These are phyloP conservation scores for Darevskia mixta DNA, from an alignment of 2,797 vertebrate species.

Conservation along the genomic window DNA sequence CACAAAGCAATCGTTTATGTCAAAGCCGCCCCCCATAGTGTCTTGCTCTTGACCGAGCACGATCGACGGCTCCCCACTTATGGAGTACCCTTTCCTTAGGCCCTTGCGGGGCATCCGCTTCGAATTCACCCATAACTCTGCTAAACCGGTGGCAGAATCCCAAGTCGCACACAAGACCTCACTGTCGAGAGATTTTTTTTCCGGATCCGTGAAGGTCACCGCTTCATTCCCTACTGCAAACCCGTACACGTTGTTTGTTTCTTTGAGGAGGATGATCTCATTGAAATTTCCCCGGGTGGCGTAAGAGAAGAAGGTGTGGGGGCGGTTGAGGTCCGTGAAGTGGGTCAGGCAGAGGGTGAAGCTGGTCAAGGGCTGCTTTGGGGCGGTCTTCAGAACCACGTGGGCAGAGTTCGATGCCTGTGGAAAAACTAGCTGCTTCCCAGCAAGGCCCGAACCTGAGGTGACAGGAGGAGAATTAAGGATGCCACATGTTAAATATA, in stretches of 20 bases:
- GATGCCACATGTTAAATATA: no score
- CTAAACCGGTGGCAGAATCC: slow-evolving; percentile 61
- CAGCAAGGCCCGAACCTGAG: no score
- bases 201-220: neutral
- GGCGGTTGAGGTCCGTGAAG: slow-evolving; percentile 69
- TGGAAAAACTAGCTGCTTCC: slow-evolving; percentile 66
- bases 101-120: no score
- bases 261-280: slow-evolving; percentile 69
- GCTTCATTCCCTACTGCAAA: neutral
- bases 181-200: slow-evolving; percentile 29
- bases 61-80: no score
- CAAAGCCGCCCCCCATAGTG: no score
- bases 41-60: no score
- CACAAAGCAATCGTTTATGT: no score
- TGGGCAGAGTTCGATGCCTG: slow-evolving; percentile 53
- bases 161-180: slow-evolving; percentile 72
- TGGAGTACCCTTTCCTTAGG: no score
- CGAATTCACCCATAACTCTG: no score
- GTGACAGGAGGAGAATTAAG: no score
- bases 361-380: slow-evolving; percentile 44
- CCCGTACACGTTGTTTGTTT: neutral
- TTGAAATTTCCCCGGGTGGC: slow-evolving; percentile 41
- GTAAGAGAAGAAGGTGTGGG: slow-evolving; percentile 75
- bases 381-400: slow-evolving; percentile 60
- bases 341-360: slow-evolving; percentile 73